A percentile compares a stretch with the other conserved stretches of the same genome.
Evolutionary conservation across 1,140 invertebrate genomes (phyloP).

Genomic region (Drosophila simulans): DNA sequence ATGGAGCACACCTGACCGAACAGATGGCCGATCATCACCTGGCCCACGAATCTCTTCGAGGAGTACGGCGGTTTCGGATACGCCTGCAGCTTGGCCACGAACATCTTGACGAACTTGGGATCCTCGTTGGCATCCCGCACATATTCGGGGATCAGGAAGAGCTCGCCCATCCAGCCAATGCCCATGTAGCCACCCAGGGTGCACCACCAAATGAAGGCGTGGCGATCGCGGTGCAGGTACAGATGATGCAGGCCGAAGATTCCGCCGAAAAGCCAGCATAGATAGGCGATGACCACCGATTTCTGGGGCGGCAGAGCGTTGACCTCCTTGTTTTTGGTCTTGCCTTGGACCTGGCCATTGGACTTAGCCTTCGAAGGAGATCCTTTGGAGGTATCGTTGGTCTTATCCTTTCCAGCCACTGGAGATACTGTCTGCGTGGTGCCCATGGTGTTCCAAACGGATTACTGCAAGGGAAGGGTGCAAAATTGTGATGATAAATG

Average conservation of each 20-base stretch:
- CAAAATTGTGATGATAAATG: neutral
- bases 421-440: conserved; percentile 51
- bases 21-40: conserved; percentile 91
- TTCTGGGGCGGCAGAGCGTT: conserved; percentile 85
- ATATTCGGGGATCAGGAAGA: conserved; percentile 94
- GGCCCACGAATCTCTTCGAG: conserved; percentile 90
- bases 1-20: conserved; percentile 91
- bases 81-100: conserved; percentile 87
- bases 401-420: conserved; percentile 5
- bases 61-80: conserved; percentile 92
- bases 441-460: conserved; percentile 36
- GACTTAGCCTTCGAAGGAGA: conserved; percentile 1
- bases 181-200: conserved; percentile 94
- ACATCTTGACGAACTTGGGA: conserved; percentile 88
- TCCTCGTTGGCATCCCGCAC: conserved; percentile 94
- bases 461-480: conserved; percentile 11
- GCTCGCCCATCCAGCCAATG: conserved; percentile 93
- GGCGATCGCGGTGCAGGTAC: conserved; percentile 94
- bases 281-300: conserved; percentile 90
- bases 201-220: conserved; percentile 95
- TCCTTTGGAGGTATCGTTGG: neutral
- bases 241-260: conserved; percentile 95
- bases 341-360: neutral
- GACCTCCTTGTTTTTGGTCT: conserved; percentile 15
- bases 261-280: conserved; percentile 95